Evolutionary conservation across 1,140 invertebrate genomes (phyloP).

Genomic region (Drosophila sturtevanti): DNA sequence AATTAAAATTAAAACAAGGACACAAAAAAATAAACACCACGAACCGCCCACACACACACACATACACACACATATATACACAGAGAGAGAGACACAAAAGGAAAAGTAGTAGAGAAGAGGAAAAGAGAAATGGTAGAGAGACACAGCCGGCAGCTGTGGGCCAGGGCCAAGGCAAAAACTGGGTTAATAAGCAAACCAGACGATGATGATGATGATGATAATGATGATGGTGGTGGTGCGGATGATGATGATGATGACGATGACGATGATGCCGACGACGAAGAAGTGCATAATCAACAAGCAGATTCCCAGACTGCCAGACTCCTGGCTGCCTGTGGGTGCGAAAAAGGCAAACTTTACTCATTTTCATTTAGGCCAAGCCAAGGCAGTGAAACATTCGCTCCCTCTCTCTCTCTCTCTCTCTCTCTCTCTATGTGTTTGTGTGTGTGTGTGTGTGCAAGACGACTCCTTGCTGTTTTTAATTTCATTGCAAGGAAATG

Average conservation of each 20-base stretch:
- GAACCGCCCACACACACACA: slow-evolving; percentile 4
- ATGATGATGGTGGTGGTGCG: not conserved
- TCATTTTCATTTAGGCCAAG: slow-evolving; percentile 63
- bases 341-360: slow-evolving; percentile 73
- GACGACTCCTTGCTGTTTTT: slow-evolving; percentile 78
- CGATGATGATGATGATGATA: slow-evolving; percentile 55
- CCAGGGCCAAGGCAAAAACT: slow-evolving; percentile 59
- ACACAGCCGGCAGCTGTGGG: slow-evolving; percentile 62
- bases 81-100: slow-evolving; percentile 1
- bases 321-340: slow-evolving; percentile 47
- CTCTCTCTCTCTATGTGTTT: slow-evolving; percentile 15
- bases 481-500: slow-evolving; percentile 79
- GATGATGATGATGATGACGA: slow-evolving; percentile 22
- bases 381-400: not conserved
- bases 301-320: slow-evolving; percentile 12
- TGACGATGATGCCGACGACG: not conserved
- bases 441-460: slow-evolving; percentile 54
- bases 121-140: not conserved
- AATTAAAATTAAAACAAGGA: slow-evolving; percentile 82
- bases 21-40: slow-evolving; percentile 63
- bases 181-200: slow-evolving; percentile 78
- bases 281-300: slow-evolving; percentile 76
- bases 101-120: too few species aligned
- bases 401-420: slow-evolving; percentile 10
- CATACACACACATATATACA: not conserved